Evolutionary conservation across 1,140 invertebrate species (phyloP).

Genomic region (Eciton burchellii): DNA sequence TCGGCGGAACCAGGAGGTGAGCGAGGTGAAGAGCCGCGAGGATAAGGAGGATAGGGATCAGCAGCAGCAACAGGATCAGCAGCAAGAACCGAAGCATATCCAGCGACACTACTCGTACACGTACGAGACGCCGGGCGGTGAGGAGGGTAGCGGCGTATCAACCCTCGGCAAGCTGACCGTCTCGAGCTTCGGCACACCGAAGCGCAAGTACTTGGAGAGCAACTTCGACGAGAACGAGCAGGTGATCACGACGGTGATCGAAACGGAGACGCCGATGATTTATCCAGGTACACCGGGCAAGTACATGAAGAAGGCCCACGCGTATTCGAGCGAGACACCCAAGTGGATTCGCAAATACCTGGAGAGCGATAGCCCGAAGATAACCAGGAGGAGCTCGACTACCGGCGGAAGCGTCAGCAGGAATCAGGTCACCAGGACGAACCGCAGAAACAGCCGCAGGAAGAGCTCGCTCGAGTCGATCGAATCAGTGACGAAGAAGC

Average conservation of each 20-base stretch:
- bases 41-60: constrained; percentile 54
- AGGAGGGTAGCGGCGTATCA: constrained; percentile 61
- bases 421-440: constrained; percentile 53
- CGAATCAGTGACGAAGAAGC: constrained; percentile 59
- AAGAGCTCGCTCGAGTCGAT: constrained; percentile 66
- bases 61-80: constrained; percentile 8
- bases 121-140: constrained; percentile 78
- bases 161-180: constrained; percentile 72
- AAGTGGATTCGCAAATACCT: constrained; percentile 82
- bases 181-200: constrained; percentile 66
- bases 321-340: constrained; percentile 79
- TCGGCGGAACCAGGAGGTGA: constrained; percentile 50
- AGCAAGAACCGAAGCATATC: constrained; percentile 79
- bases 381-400: constrained; percentile 25
- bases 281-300: constrained; percentile 75
- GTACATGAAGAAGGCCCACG: constrained; percentile 79
- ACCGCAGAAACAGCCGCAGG: constrained; percentile 59
- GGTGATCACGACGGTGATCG: constrained; percentile 83
- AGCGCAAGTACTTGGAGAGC: constrained; percentile 82
- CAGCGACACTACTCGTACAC: constrained; percentile 82
- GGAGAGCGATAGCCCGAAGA: constrained; percentile 71
- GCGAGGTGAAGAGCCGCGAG: not conserved
- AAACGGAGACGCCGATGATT: constrained; percentile 80
- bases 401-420: constrained; percentile 38
- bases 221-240: constrained; percentile 83